Evolutionary conservation across 2,797 vertebrate species (phyloP).

Genomic region (Coreius guichenoti): DNA sequence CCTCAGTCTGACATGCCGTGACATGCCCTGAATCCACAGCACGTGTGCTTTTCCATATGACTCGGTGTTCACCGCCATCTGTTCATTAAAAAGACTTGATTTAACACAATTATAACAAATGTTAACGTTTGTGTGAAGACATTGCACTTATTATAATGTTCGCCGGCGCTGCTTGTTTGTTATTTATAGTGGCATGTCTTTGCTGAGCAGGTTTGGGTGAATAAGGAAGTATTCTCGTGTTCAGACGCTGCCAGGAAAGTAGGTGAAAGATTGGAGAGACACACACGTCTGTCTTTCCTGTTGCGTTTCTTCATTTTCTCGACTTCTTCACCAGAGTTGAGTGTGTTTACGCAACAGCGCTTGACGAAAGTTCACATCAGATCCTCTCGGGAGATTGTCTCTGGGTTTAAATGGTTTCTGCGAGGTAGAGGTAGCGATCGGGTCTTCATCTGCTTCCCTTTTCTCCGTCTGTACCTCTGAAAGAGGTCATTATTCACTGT

Average conservation of each 20-base stretch:
- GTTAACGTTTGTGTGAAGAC: neutral
- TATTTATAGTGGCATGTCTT: neutral
- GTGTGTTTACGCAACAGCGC: neutral
- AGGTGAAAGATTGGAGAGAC: constrained; percentile 10
- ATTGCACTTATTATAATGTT: neutral
- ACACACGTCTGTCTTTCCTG: neutral
- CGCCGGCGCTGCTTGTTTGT: neutral
- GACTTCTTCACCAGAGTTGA: neutral
- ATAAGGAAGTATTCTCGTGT: constrained; percentile 5
- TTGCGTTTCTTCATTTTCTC: neutral
- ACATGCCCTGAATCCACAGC: neutral
- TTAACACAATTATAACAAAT: neutral
- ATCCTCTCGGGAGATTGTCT: constrained; percentile 1
- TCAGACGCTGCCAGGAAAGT: constrained; percentile 7
- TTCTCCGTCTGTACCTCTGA: no score
- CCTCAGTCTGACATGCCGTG: neutral
- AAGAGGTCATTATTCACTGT: neutral
- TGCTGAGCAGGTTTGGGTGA: neutral
- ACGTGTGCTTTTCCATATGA: neutral
- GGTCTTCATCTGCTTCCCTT: no score
- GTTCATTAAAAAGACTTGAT: fast-evolving
- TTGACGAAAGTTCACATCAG: neutral
- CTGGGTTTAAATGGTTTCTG: no score
- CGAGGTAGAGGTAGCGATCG: no score
- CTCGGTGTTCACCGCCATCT: neutral